These are phyloP conservation scores for Lycocerus yunnanus DNA, from an alignment of 2,888 invertebrate species.

Conservation along the genomic window DNA sequence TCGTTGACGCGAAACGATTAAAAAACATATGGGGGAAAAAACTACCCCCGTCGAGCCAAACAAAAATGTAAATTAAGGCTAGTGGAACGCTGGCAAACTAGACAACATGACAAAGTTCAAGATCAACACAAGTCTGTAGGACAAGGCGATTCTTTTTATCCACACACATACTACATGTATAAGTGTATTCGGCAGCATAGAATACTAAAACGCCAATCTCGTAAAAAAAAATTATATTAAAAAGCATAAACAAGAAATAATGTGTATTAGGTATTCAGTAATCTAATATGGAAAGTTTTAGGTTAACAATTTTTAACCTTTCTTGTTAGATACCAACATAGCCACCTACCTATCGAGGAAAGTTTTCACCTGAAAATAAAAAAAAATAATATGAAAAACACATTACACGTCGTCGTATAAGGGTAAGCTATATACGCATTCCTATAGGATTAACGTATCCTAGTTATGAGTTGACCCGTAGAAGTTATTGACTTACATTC, in stretches of 20 bases:
- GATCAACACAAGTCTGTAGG: slow-evolving; percentile 5
- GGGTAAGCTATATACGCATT: not conserved
- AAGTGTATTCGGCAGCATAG: not conserved
- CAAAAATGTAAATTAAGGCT: not conserved
- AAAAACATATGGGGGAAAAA: not conserved
- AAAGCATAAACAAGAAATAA: not conserved
- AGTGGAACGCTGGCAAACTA: slow-evolving; percentile 2
- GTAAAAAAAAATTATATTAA: not conserved
- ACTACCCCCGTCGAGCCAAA: not conserved
- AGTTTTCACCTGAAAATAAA: not conserved
- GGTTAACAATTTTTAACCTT: not conserved
- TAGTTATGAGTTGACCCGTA: slow-evolving; percentile 19
- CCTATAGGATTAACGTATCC: slow-evolving; percentile 5
- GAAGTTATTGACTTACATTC: slow-evolving; percentile 29
- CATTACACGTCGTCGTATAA: not conserved
- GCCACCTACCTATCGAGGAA: too few relatives aligned
- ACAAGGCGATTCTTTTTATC: not conserved
- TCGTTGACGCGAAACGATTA: not conserved
- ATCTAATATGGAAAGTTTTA: not conserved
- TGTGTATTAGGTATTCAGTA: too few relatives aligned
- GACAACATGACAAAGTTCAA: slow-evolving; percentile 4
- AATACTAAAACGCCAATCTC: not conserved
- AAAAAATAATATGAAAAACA: not conserved
- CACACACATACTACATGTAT: too few relatives aligned
- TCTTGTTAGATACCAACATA: too few relatives aligned